A percentile compares a stretch with the other conserved stretches of the same genome.
Conservation (phyloP, 2,797 vertebrate species). For the Caiman crocodilus region DNA sequence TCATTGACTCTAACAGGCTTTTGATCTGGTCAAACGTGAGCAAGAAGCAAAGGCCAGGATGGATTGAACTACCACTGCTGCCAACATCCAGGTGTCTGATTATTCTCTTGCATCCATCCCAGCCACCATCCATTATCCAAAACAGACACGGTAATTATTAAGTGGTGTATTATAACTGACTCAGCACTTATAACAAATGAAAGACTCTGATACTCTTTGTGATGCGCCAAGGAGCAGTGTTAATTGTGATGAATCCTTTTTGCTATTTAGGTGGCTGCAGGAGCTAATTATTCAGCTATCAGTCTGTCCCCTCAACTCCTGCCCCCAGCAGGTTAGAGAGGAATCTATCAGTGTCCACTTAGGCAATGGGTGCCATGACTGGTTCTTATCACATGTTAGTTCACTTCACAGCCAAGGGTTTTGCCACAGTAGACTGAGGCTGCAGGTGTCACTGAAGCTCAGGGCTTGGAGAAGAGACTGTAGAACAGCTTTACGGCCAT, state of each 20-base stretch:
- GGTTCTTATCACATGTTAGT: background rate
- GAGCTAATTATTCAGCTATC: constrained; percentile 7
- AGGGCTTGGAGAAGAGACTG: background rate
- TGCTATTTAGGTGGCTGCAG: constrained; percentile 6
- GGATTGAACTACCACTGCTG: background rate
- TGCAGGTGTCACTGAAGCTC: background rate
- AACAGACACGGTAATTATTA: constrained; percentile 42
- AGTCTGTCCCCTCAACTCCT: constrained; percentile 32
- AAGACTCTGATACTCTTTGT: background rate
- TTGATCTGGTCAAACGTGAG: background rate
- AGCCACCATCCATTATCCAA: constrained; percentile 47
- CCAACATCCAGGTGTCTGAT: background rate
- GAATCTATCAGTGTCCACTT: constrained; percentile 59
- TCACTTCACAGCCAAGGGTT: background rate
- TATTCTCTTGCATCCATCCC: background rate
- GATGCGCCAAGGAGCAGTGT: constrained; percentile 9
- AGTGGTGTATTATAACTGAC: constrained; percentile 45
- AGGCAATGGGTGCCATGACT: background rate
- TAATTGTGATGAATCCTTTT: constrained; percentile 66
- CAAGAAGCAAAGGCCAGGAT: background rate
- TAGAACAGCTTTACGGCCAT: background rate
- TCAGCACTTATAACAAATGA: constrained; percentile 57
- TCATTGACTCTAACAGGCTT: background rate
- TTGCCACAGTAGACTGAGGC: background rate
- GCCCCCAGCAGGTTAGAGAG: background rate